Percentiles rank a stretch among this genome's conserved stretches.
Conservation (phyloP, 2,888 invertebrate species). For the Rhopalosiphum nymphaeae region DNA sequence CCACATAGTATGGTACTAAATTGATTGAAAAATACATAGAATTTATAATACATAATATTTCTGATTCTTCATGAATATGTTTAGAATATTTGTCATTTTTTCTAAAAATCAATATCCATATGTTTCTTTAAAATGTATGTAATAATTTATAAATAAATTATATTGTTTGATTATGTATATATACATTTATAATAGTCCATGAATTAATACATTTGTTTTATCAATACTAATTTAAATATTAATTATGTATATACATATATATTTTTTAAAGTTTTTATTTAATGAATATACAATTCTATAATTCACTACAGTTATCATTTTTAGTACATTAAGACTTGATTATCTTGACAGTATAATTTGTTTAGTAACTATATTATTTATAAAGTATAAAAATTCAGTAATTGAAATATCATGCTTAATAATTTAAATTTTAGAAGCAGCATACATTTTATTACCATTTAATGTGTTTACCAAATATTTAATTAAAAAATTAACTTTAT, state of each 20-base stretch:
- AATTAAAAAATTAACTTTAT: background rate
- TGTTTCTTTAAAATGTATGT: background rate
- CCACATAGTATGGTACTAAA: background rate
- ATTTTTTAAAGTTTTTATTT: background rate
- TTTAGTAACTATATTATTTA: background rate
- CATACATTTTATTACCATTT: background rate
- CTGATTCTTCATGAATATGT: background rate
- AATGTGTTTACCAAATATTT: background rate
- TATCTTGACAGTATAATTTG: background rate
- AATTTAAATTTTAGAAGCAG: background rate
- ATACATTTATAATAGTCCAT: background rate
- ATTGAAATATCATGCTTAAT: background rate
- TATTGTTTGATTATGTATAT: background rate
- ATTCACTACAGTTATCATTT: background rate
- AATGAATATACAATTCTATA: background rate
- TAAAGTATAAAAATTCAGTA: background rate
- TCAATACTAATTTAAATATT: slow-evolving; percentile 3
- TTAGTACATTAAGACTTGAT: background rate
- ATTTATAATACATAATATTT: background rate
- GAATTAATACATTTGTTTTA: background rate
- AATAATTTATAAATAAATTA: background rate
- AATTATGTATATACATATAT: background rate
- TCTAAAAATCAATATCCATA: background rate
- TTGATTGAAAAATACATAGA: background rate
- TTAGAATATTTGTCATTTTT: background rate